Evolutionary conservation across 1,140 invertebrate genomes (phyloP).

Genomic region (Cydia fagiglandana): DNA sequence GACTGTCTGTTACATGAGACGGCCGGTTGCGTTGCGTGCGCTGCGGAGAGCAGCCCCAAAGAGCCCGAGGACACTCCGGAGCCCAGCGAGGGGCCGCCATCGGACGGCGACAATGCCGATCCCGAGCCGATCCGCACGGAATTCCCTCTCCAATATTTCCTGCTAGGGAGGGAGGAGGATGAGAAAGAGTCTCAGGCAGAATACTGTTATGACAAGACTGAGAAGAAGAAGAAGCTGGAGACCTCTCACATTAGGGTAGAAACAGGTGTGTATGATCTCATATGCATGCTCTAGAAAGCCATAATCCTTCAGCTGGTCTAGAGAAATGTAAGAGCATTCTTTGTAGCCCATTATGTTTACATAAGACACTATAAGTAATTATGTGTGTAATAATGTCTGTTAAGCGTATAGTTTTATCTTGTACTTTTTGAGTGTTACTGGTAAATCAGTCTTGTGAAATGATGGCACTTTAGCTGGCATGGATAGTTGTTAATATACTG

Average conservation of each 20-base stretch:
- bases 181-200: slow-evolving; percentile 39
- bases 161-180: slow-evolving; percentile 34
- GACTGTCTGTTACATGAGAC: slow-evolving; percentile 76
- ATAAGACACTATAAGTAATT: too few relatives aligned
- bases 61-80: slow-evolving; percentile 36
- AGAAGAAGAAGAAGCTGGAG: slow-evolving; percentile 60
- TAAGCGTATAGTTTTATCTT: too few relatives aligned
- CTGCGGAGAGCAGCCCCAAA: slow-evolving; percentile 39
- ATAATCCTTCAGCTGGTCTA: background rate
- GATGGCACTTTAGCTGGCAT: too few relatives aligned
- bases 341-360: too few relatives aligned
- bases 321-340: too few relatives aligned
- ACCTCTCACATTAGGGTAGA: slow-evolving; percentile 63
- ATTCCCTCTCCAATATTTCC: slow-evolving; percentile 28
- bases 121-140: slow-evolving; percentile 35
- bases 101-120: slow-evolving; percentile 10
- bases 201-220: slow-evolving; percentile 28
- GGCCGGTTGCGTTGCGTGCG: slow-evolving; percentile 69
- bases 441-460: too few relatives aligned
- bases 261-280: slow-evolving; percentile 46
- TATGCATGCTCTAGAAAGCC: background rate
- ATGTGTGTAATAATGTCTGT: too few relatives aligned
- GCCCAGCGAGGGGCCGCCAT: background rate
- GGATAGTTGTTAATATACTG: too few relatives aligned
- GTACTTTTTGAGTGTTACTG: too few relatives aligned